Base-by-base conservation (phyloP, 1,140 invertebrate genomes). In the Saxidomus purpurata region DNA sequence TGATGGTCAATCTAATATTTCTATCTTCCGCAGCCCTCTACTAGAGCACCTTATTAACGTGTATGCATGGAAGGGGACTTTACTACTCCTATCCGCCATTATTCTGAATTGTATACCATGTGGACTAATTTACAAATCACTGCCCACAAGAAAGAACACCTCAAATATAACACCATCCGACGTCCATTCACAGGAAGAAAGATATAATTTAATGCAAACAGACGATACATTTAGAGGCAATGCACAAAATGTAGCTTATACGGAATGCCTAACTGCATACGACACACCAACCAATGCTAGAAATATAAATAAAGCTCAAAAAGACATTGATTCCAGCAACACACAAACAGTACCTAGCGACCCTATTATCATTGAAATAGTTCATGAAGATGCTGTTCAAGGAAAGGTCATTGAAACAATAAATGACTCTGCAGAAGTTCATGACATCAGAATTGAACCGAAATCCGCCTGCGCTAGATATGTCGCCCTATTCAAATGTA, bases 21-120 rank as follows among this genome's bases (percentile, higher is more conserved):
- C n/a, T n/a, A n/a, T n/a, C n/a, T n/a, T n/a, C n/a, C 79, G n/a
- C 74, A 87, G 85, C 19, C 85, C 85, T 4, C n/a, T 87, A 17
- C 22, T 87, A 19, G 22, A 79, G 6, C 25, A 34, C n/a, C 47
- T 87, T 0, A n/a, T 79, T 28, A 34, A 59, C 11, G 38, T 25
- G 9, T 87, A 63, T 67, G 34, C 22, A 0, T 79, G 31, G 71
- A 38, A 34, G 22, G 85, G 85, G 25, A 63, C 71, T 15, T 1
- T 87, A 49, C 55, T 87, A 4, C 25, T 87, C 9, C 11, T 79
- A 25, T 77, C 85, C 4, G 85, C 47, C 15, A 25, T 87, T 13
- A 63, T 87, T 47, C 74, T 87, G 1, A 87, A 87, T 38, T 87
- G 85, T 79, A 47, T 79, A 59, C 43, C 52, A 31, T 76, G 40